Percentiles rank a stretch among this genome's conserved stretches.
Conservation (phyloP, 2,113 vertebrate genomes). For the Dromas ardeola region DNA sequence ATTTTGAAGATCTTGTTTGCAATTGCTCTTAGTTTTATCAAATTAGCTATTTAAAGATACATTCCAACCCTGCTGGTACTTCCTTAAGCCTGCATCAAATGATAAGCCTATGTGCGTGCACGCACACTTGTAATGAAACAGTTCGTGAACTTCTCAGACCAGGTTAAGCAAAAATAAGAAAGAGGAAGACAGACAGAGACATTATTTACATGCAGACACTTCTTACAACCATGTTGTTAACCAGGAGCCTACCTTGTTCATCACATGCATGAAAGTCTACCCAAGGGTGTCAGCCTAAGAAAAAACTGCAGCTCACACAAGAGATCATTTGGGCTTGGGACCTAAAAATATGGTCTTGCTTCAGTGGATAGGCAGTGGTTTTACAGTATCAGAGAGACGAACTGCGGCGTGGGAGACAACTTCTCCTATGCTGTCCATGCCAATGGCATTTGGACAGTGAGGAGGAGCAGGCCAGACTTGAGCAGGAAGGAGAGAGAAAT, state of each 20-base stretch:
- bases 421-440: background rate
- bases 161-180: background rate
- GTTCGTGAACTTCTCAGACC: background rate
- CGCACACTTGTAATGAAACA: background rate
- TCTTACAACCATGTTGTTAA: background rate
- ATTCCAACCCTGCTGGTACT: background rate
- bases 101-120: background rate
- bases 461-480: background rate
- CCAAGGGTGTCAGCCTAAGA: background rate
- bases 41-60: background rate
- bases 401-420: background rate
- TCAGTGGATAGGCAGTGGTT: background rate
- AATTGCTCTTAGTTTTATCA: background rate
- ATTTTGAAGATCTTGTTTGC: background rate
- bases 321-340: background rate
- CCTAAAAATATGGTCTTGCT: background rate
- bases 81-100: background rate
- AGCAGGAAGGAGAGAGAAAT: background rate
- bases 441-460: background rate
- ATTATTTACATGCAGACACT: background rate
- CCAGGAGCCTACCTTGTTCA: background rate
- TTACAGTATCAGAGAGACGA: background rate
- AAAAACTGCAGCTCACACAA: background rate
- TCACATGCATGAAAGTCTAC: background rate
- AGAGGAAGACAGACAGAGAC: background rate